Base-by-base conservation (phyloP, 2,113 vertebrate species). In the Butorides virescens region DNA sequence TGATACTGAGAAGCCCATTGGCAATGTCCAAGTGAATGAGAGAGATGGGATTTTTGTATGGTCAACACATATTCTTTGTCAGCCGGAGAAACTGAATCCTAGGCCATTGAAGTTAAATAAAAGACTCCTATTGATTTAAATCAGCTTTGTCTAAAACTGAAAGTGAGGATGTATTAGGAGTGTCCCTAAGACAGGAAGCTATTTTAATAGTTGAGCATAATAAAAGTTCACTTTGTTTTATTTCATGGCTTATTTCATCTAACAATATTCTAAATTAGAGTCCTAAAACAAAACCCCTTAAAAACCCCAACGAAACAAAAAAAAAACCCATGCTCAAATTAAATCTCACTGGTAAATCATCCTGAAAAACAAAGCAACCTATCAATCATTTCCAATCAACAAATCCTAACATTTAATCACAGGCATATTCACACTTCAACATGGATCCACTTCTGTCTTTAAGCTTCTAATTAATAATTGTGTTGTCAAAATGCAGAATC, bases 371-470 rank as follows among this genome's bases (percentile, higher is more conserved):
- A 84, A 88, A 90, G 52, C 68, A 92, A 72, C 19, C 39, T 84
- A 68, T 93, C 93, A 94, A 81, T 96, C 86, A 91, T 84, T 96
- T 93, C 68, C 82, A 93, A 94, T 96, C 92, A 97, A 88, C 65
- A 95, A 94, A 95, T 77, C 25, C n/a, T 91, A 94, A 81, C 39
- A 86, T 92, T 96, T 95, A 96, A 96, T 95, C 90, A 96, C 61
- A 80, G 55, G 23, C 52, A 80, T 56, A 93, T 88, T 95, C 88
- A 92, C 44, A 71, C 18, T 94, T 95, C 63, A 88, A 90, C 44
- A 63, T 84, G 67, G 68, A 94, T 91, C 92, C 76, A 86, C 88
- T 96, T 96, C 93, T 95, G 25, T 61, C 80, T 93, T 92, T 75
- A 95, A 89, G 86, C 76, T 93, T 86, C 70, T 96, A 92, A 96